Evolutionary conservation across 2,797 vertebrate genomes (phyloP), one percentile per base, ranked within the genome.

Genomic region (Threskiornis aethiopicus): DNA sequence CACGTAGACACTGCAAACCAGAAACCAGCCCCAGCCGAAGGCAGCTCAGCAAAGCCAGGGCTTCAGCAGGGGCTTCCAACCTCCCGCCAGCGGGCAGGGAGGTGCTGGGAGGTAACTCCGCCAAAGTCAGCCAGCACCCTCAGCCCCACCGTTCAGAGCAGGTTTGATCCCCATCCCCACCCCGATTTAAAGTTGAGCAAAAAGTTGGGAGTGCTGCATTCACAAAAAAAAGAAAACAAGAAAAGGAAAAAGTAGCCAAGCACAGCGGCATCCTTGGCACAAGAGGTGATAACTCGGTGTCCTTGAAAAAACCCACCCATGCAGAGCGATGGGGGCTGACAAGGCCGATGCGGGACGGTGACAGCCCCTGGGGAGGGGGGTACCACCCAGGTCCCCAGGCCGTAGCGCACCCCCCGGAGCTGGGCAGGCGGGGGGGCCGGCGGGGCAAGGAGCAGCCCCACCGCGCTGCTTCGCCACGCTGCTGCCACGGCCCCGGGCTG

Each of bases 331-430:
- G 24, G 33, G 25, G 11, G 70, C 39, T 16, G 57, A 7, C 31
- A 6, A 42, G 84, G 85, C 41, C 2, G 0, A 3, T 0, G 7
- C 11, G 8, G 31, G 59, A 33, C 0, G 4, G 13, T 20, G 51
- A 1, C 44, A 51, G 22, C 44, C 31, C 39, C 59, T 8, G 64
- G 35, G 69, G 29, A 35, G 17, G 8, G 16, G 21, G n/a, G 9
- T 19, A 28, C 17, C 52, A 3, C 15, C 21, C 47, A 0, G 2
- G 17, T 14, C 10, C 77, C 75, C 76, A 31, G 24, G 69, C 64
- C 1, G 0, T 0, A 21, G 16, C 3, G 19, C 26, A 1, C 28
- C 37, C 19, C 16, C 6, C 0, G 1, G 54, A 11, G 26, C 8
- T n/a, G 58, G 81, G 73, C 39, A 26, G 54, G 49, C 26, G 3